These are phyloP conservation scores for Actinostola sp. DNA, from an alignment of 92 coral and sea anemone genomes.

Conservation along the genomic window DNA sequence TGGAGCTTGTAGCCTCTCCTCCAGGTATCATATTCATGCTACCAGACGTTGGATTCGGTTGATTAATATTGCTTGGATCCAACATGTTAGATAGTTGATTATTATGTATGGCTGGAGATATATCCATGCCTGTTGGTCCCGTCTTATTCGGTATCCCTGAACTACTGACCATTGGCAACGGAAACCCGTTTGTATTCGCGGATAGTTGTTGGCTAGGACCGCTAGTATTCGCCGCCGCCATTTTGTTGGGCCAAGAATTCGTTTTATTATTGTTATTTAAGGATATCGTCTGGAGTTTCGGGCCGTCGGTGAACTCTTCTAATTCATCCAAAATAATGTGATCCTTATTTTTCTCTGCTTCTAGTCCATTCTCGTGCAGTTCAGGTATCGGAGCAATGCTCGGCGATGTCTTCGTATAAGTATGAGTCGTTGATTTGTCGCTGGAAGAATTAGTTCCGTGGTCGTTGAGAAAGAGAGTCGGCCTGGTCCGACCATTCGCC, in stretches of 20 bases:
- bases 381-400: conserved; percentile 55
- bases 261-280: conserved; percentile 63
- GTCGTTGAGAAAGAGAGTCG: conserved; percentile 72
- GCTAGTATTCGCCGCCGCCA: conserved; percentile 74
- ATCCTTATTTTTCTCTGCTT: conserved; percentile 52
- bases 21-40: conserved; percentile 59
- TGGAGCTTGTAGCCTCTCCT: conserved; percentile 13
- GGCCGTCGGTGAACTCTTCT: conserved; percentile 57
- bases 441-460: conserved; percentile 59
- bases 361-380: conserved; percentile 71
- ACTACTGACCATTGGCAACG: conserved; percentile 70
- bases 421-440: conserved; percentile 71
- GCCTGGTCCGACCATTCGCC: conserved; percentile 69
- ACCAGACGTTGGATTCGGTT: conserved; percentile 66
- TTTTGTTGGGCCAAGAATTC: conserved; percentile 68
- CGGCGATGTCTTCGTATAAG: conserved; percentile 61
- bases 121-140: conserved; percentile 53
- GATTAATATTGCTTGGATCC: conserved; percentile 63
- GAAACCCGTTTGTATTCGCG: conserved; percentile 89
- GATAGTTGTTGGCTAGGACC: conserved; percentile 50
- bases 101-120: conserved; percentile 71
- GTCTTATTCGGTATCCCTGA: conserved; percentile 69
- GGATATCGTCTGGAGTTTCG: conserved; percentile 32
- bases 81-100: conserved; percentile 69
- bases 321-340: conserved; percentile 68